Base-by-base conservation (phyloP, 1,140 invertebrate genomes). In the Pectinophora gossypiella region DNA sequence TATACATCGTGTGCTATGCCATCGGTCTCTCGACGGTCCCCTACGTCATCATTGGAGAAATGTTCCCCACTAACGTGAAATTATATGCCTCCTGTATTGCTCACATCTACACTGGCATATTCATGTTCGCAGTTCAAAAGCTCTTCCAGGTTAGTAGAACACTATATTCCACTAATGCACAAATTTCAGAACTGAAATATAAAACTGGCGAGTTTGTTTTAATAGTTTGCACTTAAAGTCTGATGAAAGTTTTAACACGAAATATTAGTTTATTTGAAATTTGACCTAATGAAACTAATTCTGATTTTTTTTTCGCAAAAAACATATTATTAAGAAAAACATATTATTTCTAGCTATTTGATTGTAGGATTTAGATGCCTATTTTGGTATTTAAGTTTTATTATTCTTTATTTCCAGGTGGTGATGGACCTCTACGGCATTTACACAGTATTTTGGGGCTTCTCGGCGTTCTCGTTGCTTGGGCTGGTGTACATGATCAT, bases 81-180 rank as follows among this genome's bases (percentile, higher is more conserved):
- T 90, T 92, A 21, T 88, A 91, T 44, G 94, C 94, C 5, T 91
- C 92, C 19, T 92, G 92, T 48, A 77, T 95, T 32, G 91, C 91
- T 1, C 92, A 94, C 44, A 88, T 93, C 48, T 91, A 91, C 55
- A 93, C 93, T 38, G 94, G 93, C 72, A 61, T 92, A 2, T 91
- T 92, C 55, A 93, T 93, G 38, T 95, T 96, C 59, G 74, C 94
- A 1, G 89, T 94, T 12, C 94, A 94, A 21, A 93, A 93, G 68
- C 91, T 93, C 54, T 95, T 94, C 83, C 90, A 92, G 70, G 84
- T 87, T 68, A 66, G 48, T 53, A 3, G n/a, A 32, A 32, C n/a
- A 32, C 9, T 9, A 3, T 4, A 23, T 23, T 23, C 22, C 10
- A n/a, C n/a, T n/a, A n/a, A n/a, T n/a, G n/a, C n/a, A n/a, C n/a